A percentile compares a stretch with the other conserved stretches of the same genome.
Conservation (phyloP, 1,140 invertebrate genomes). For the Eufriesea mexicana region DNA sequence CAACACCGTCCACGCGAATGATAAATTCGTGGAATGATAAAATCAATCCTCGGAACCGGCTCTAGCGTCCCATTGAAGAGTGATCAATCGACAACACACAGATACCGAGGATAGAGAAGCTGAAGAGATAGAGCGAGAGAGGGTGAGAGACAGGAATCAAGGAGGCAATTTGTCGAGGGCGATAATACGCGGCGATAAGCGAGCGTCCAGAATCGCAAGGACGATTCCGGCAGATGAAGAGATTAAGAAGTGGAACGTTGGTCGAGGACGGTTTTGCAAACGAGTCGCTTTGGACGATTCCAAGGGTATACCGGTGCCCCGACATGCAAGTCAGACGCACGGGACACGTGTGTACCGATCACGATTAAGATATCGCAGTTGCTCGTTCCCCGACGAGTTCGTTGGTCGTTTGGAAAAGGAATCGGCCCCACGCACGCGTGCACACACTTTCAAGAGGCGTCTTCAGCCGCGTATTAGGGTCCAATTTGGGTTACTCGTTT, state of each 20-base stretch:
- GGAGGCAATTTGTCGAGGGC: slow-evolving; percentile 15
- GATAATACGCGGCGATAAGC: slow-evolving; percentile 32
- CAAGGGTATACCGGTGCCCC: slow-evolving; percentile 9
- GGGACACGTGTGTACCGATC: slow-evolving; percentile 14
- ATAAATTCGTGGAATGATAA: too few species aligned
- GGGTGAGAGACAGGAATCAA: neutral
- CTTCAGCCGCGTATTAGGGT: too few species aligned
- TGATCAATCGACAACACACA: neutral
- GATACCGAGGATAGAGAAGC: neutral
- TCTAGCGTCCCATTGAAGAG: too few species aligned
- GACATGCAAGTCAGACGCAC: neutral
- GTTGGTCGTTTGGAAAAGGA: neutral
- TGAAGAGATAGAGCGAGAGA: neutral
- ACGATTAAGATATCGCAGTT: slow-evolving; percentile 8
- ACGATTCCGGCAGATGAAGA: slow-evolving; percentile 30
- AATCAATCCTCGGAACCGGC: too few species aligned
- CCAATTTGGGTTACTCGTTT: too few species aligned
- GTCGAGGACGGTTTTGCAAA: slow-evolving; percentile 30
- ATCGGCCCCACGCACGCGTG: slow-evolving; percentile 8
- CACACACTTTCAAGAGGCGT: too few species aligned
- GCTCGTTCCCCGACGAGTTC: slow-evolving; percentile 22
- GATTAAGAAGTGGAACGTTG: slow-evolving; percentile 41
- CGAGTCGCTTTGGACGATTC: neutral
- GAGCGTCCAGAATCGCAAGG: slow-evolving; percentile 38
- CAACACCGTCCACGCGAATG: too few species aligned